phyloP scores from a whole-genome alignment of 2,888 invertebrate genomes.

The Protonemura montana region DNA sequence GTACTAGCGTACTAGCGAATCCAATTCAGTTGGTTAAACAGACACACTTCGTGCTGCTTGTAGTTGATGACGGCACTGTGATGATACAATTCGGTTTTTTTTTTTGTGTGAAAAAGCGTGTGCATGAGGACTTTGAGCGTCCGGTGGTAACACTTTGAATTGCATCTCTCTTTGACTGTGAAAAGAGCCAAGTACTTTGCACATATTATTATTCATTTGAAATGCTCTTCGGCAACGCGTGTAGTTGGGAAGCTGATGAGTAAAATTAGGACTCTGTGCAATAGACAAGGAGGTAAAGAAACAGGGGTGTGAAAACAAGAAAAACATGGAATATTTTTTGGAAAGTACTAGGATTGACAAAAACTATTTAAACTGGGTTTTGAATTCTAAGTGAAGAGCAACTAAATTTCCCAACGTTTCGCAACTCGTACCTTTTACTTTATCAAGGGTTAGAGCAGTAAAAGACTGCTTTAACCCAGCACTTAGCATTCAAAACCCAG shows the following conservation, averaged over 20 bases:
- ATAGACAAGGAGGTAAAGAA: not conserved
- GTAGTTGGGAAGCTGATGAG: not conserved
- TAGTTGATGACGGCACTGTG: not conserved
- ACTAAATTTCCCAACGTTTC: too few relatives aligned
- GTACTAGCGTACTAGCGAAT: too few relatives aligned
- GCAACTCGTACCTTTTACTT: too few relatives aligned
- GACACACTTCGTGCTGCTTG: not conserved
- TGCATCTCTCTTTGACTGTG: not conserved
- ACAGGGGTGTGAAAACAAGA: not conserved
- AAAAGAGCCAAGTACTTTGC: constrained; percentile 9
- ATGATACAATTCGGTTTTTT: not conserved
- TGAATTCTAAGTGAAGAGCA: too few relatives aligned
- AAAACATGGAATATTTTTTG: too few relatives aligned
- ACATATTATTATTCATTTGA: not conserved
- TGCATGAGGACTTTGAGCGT: not conserved
- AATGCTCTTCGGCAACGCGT: not conserved
- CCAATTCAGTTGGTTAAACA: not conserved
- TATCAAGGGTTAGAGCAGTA: too few relatives aligned
- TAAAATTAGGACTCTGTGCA: not conserved
- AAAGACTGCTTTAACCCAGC: too few relatives aligned
- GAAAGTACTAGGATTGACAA: too few relatives aligned
- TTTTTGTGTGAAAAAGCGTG: not conserved
- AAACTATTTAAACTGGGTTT: too few relatives aligned
- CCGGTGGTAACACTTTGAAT: not conserved
- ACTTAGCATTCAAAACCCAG: too few relatives aligned